Conservation (phyloP, 2,888 invertebrate genomes). For the Macrophya annulata region DNA sequence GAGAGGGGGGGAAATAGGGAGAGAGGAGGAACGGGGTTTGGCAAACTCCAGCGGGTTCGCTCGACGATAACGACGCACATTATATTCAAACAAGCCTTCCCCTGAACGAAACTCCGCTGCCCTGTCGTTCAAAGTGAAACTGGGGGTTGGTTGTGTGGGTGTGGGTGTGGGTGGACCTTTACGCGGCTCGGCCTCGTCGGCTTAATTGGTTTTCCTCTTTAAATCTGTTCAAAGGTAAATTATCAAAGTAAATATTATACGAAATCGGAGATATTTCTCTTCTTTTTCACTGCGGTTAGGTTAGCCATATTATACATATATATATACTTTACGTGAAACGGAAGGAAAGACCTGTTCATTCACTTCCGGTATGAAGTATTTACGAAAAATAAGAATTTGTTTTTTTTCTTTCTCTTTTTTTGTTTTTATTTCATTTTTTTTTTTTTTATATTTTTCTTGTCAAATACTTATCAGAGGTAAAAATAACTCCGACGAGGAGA, state of each 20-base stretch:
- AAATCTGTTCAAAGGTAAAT: conserved; percentile 49
- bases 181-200: conserved; percentile 5
- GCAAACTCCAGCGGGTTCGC: conserved; percentile 48
- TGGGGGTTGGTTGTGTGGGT: conserved; percentile 27
- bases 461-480: background rate
- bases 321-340: background rate
- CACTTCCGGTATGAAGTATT: background rate
- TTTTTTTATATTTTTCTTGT: background rate
- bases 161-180: conserved; percentile 24
- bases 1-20: conserved; percentile 38
- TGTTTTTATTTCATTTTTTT: background rate
- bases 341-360: background rate
- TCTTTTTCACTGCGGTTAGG: background rate
- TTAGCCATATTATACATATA: background rate
- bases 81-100: conserved; percentile 51
- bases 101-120: conserved; percentile 38
- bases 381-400: background rate
- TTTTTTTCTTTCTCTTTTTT: background rate
- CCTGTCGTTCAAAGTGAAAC: conserved; percentile 53
- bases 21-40: conserved; percentile 40
- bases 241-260: conserved; percentile 40
- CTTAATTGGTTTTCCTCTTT: conserved; percentile 53
- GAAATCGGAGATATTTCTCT: conserved; percentile 11
- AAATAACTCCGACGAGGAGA: background rate
- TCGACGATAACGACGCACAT: conserved; percentile 52